These are phyloP conservation scores for Grus americana DNA, from an alignment of 2,113 vertebrate genomes.

Conservation along the genomic window DNA sequence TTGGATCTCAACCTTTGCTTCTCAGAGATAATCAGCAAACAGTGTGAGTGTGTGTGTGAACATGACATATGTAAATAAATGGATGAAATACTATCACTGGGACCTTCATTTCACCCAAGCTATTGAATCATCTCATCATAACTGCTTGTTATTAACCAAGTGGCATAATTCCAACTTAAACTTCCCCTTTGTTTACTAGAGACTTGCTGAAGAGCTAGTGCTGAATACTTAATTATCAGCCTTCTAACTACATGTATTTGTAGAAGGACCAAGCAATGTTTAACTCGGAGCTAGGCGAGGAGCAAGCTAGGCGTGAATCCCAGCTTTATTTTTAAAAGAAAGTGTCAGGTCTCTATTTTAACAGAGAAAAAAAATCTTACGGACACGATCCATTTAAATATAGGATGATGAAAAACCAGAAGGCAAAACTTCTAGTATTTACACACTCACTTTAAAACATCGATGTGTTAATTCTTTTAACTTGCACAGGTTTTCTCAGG, in stretches of 20 bases:
- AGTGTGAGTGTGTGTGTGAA: neutral
- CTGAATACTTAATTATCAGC: slow-evolving; percentile 34
- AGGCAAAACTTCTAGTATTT: neutral
- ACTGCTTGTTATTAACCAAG: slow-evolving; percentile 57
- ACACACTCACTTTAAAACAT: neutral
- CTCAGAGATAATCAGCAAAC: slow-evolving; percentile 20
- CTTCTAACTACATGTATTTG: neutral
- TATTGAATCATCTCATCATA: slow-evolving; percentile 49
- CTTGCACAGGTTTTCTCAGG: neutral
- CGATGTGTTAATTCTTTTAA: neutral
- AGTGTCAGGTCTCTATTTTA: neutral
- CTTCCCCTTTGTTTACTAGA: slow-evolving; percentile 56
- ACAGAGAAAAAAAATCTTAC: neutral
- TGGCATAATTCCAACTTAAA: slow-evolving; percentile 61
- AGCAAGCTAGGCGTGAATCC: neutral
- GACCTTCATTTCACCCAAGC: slow-evolving; percentile 55
- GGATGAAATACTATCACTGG: neutral
- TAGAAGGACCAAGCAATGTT: neutral
- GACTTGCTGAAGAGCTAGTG: slow-evolving; percentile 2
- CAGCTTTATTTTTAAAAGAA: neutral
- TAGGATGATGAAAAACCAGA: neutral
- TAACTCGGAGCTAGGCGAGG: accelerated
- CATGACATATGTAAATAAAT: slow-evolving; percentile 21
- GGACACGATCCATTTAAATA: accelerated
- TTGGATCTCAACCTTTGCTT: neutral